Evolutionary conservation across 2,888 invertebrate species (phyloP).

Genomic region (Calliphora vomitoria): DNA sequence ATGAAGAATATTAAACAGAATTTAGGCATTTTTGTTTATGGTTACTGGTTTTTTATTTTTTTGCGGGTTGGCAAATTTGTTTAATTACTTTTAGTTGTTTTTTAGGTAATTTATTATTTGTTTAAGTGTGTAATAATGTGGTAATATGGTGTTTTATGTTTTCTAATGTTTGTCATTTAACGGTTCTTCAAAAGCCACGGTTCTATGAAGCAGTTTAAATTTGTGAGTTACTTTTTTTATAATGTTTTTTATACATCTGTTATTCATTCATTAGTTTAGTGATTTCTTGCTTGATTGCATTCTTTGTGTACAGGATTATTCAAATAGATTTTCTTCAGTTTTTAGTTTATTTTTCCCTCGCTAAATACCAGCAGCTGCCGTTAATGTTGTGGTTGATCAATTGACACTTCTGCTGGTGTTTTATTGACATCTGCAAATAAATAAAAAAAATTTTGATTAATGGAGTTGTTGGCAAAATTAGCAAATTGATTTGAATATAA

Average conservation of each 20-base stretch:
- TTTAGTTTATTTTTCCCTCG: not conserved
- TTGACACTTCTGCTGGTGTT: slow-evolving; percentile 2
- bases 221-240: not conserved
- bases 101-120: slow-evolving; percentile 10
- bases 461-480: slow-evolving; percentile 2
- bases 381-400: slow-evolving; percentile 47
- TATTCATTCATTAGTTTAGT: slow-evolving; percentile 21
- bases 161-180: slow-evolving; percentile 51
- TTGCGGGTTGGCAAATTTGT: not conserved
- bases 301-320: slow-evolving; percentile 31
- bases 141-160: slow-evolving; percentile 15
- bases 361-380: slow-evolving; percentile 38
- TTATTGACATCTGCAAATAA: slow-evolving; percentile 38
- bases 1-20: slow-evolving; percentile 79
- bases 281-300: slow-evolving; percentile 73
- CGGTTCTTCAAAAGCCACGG: not conserved
- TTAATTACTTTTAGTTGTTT: slow-evolving; percentile 5
- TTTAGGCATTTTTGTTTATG: slow-evolving; percentile 72
- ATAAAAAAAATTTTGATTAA: slow-evolving; percentile 11
- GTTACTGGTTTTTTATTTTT: slow-evolving; percentile 6
- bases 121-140: not conserved
- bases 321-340: slow-evolving; percentile 23
- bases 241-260: not conserved
- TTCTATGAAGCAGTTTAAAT: not conserved
- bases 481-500: too few relatives aligned